Percentiles rank a stretch among this genome's conserved stretches.
phyloP scores from a whole-genome alignment of 1,140 invertebrate genomes.

The Kradibia gibbosae region DNA sequence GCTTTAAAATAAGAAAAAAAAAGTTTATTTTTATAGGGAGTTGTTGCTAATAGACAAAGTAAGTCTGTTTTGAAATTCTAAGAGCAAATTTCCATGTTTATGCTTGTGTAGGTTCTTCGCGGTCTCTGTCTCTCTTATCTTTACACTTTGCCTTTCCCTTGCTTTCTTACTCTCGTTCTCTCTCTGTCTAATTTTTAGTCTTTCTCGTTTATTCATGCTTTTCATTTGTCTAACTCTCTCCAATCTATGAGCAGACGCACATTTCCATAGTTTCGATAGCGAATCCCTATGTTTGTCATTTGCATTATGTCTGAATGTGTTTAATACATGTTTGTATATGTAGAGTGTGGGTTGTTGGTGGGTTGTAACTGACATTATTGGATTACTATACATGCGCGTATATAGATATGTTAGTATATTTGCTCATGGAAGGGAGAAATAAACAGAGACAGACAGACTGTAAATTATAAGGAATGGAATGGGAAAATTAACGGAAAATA shows the following conservation, averaged over 20 bases:
- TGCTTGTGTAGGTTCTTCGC: too few species aligned
- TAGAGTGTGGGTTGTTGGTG: conserved; percentile 3
- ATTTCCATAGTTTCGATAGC: neutral
- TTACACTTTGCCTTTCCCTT: neutral
- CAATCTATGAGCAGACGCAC: neutral
- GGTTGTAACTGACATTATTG: conserved; percentile 49
- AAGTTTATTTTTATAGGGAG: too few species aligned
- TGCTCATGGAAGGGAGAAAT: neutral
- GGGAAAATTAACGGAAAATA: neutral
- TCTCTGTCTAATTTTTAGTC: neutral
- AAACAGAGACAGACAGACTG: conserved; percentile 37
- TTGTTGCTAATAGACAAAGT: too few species aligned
- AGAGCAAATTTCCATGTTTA: neutral
- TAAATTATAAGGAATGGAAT: conserved; percentile 18
- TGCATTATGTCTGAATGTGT: conserved; percentile 32
- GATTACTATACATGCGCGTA: conserved; percentile 36
- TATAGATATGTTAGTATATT: neutral
- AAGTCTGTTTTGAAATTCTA: too few species aligned
- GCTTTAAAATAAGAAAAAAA: too few species aligned
- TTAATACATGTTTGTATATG: conserved; percentile 17
- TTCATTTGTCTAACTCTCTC: neutral
- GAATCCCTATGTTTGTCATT: conserved; percentile 34
- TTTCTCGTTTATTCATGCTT: too few species aligned
- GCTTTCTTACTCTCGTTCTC: neutral
- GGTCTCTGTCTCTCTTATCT: neutral